Conservation (phyloP, 2,888 invertebrate genomes). For the Pocota personata region DNA sequence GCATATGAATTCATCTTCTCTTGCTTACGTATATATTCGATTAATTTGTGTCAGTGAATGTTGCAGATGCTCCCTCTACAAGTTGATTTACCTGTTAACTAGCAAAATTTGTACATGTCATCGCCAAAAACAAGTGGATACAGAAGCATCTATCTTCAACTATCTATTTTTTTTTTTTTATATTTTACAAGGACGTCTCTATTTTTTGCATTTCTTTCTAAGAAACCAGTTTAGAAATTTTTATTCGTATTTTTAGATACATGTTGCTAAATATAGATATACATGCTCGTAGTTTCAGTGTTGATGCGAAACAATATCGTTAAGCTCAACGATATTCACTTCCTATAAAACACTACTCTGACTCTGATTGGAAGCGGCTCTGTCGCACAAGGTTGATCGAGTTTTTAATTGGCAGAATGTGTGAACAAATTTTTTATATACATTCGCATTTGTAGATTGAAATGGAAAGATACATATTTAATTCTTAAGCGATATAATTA, state of each 20-base stretch:
- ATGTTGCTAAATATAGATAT: slow-evolving; percentile 17
- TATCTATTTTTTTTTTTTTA: too few relatives aligned
- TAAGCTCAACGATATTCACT: slow-evolving; percentile 19
- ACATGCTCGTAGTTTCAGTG: not conserved
- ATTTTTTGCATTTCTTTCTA: not conserved
- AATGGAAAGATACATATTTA: not conserved
- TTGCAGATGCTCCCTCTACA: slow-evolving; percentile 52
- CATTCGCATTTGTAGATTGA: slow-evolving; percentile 25
- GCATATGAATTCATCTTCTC: slow-evolving; percentile 54
- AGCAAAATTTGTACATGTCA: slow-evolving; percentile 56
- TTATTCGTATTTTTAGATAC: slow-evolving; percentile 14
- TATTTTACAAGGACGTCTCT: not conserved
- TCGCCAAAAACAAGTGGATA: not conserved
- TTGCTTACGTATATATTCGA: slow-evolving; percentile 15
- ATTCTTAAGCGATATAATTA: not conserved
- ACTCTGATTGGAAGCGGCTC: not conserved
- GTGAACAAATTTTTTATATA: slow-evolving; percentile 1
- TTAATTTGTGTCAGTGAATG: slow-evolving; percentile 69
- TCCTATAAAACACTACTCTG: slow-evolving; percentile 10
- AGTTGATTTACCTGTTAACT: slow-evolving; percentile 72
- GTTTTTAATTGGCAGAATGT: slow-evolving; percentile 21
- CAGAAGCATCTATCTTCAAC: not conserved
- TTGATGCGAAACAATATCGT: slow-evolving; percentile 19
- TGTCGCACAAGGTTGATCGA: slow-evolving; percentile 37
- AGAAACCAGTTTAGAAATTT: not conserved